phyloP scores from a whole-genome alignment of 23 tunicate species.

The Trididemnum nubilum region DNA sequence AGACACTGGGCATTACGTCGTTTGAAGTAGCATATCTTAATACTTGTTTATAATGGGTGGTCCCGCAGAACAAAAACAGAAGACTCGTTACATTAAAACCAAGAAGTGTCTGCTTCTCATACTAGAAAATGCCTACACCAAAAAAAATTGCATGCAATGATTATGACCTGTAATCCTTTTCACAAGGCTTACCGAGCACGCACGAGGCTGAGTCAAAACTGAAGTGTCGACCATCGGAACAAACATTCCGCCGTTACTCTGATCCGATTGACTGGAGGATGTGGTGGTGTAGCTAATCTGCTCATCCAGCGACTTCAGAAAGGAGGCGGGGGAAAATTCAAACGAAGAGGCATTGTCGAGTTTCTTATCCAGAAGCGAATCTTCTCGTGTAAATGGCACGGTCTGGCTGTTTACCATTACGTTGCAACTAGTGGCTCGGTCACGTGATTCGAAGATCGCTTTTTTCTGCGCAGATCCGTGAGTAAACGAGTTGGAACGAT shows the following conservation, averaged over 20 bases:
- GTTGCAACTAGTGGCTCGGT: not conserved
- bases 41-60: no score
- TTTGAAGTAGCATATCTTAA: no score
- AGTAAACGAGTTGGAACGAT: constrained; percentile 7
- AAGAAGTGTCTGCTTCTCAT: no score
- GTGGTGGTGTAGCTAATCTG: not conserved
- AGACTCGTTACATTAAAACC: no score
- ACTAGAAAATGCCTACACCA: no score
- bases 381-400: not conserved
- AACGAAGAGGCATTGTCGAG: not conserved
- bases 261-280: not conserved
- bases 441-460: not conserved
- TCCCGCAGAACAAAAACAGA: no score
- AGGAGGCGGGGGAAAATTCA: constrained; percentile 45
- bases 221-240: constrained; percentile 34
- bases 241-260: constrained; percentile 32
- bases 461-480: not conserved
- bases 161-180: no score
- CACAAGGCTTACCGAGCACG: constrained; percentile 13
- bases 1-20: no score
- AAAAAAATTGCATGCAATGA: no score
- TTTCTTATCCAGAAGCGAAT: not conserved
- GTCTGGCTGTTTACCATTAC: not conserved
- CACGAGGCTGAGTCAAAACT: not conserved
- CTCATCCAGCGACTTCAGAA: constrained; percentile 40